A percentile compares a stretch with the other conserved stretches of the same genome.
Conservation (phyloP, 2,113 vertebrate species). For the Halcyon senegalensis region DNA sequence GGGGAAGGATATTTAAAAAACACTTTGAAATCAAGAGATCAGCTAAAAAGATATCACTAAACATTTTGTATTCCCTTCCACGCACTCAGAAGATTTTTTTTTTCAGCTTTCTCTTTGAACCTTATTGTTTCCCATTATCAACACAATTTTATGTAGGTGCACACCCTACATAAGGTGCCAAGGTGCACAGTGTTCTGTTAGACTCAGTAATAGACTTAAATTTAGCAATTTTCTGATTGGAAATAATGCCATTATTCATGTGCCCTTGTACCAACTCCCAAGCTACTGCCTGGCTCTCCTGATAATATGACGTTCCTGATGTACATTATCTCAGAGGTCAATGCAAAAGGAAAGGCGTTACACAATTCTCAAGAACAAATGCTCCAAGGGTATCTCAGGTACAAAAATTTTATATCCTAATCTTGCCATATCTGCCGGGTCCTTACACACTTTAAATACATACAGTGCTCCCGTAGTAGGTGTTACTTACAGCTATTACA, state of each 20-base stretch:
- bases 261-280: constrained; percentile 67
- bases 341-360: constrained; percentile 50
- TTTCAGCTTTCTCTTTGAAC: not conserved
- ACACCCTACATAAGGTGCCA: not conserved
- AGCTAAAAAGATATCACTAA: not conserved
- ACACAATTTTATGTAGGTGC: not conserved
- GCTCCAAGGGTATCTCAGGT: constrained; percentile 13
- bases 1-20: not conserved
- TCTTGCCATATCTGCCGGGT: constrained; percentile 2
- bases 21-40: not conserved
- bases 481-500: not conserved
- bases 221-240: constrained; percentile 63
- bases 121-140: not conserved
- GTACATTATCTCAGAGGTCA: constrained; percentile 65
- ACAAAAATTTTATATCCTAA: not conserved
- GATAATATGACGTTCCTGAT: constrained; percentile 34
- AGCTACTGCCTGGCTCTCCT: constrained; percentile 36
- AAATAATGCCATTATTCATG: constrained; percentile 64
- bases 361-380: constrained; percentile 43
- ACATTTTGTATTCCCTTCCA: not conserved
- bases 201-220: constrained; percentile 52
- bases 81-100: not conserved
- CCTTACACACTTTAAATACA: not conserved
- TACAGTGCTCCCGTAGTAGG: not conserved
- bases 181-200: not conserved